These are phyloP conservation scores for Ivindomyrus marchei DNA, from an alignment of 2,113 vertebrate species.

Conservation along the genomic window DNA sequence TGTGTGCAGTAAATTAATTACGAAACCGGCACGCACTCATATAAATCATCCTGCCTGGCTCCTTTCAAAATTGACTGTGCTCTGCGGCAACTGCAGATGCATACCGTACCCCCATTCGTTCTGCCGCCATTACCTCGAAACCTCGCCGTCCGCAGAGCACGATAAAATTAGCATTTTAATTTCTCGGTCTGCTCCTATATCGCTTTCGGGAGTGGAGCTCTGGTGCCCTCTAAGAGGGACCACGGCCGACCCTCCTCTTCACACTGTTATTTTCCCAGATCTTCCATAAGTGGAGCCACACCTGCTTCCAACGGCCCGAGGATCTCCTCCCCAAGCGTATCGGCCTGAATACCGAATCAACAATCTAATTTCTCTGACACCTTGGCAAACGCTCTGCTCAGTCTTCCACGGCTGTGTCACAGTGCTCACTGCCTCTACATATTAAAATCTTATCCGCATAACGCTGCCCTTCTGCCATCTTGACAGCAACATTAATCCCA, in stretches of 20 bases:
- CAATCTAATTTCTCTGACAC: conserved; percentile 1
- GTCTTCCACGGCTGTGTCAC: background rate
- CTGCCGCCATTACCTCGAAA: background rate
- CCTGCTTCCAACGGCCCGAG: background rate
- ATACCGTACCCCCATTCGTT: background rate
- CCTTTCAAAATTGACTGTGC: background rate
- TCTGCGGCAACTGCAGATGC: background rate
- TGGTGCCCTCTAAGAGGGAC: background rate
- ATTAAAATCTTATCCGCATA: background rate
- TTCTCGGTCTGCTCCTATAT: background rate
- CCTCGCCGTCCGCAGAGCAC: background rate
- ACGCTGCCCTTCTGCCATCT: background rate
- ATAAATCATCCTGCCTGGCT: background rate
- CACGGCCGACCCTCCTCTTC: background rate
- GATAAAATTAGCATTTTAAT: conserved; percentile 10
- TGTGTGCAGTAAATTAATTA: conserved; percentile 2
- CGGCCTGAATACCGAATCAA: background rate
- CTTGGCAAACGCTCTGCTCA: background rate
- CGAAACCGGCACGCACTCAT: background rate
- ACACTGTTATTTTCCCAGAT: background rate
- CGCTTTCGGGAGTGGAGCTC: background rate
- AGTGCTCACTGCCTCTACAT: background rate
- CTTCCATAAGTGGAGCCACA: background rate
- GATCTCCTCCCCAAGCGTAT: background rate
- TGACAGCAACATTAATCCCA: background rate